Conservation (phyloP, 2,113 vertebrate genomes). For the Melanerpes aurifrons region DNA sequence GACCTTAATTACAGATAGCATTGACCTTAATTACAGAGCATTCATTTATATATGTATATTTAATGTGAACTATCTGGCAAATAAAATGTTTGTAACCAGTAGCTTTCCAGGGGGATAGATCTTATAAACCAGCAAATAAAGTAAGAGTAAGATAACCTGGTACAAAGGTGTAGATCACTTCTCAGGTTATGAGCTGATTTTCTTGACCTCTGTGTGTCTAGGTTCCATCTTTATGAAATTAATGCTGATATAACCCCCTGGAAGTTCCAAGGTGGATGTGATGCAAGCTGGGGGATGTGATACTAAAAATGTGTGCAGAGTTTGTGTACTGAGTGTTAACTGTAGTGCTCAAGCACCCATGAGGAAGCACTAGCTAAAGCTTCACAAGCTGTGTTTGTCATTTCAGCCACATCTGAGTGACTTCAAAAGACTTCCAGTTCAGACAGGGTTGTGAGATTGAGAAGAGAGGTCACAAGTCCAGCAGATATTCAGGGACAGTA, state of each 20-base stretch:
- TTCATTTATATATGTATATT: background rate
- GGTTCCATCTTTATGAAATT: background rate
- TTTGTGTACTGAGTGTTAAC: background rate
- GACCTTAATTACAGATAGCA: background rate
- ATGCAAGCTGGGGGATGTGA: background rate
- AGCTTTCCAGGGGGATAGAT: background rate
- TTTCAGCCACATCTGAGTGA: background rate
- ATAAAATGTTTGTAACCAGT: background rate
- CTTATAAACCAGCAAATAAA: background rate
- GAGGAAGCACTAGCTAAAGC: background rate
- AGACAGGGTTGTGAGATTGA: background rate
- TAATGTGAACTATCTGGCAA: background rate
- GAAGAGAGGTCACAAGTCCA: background rate
- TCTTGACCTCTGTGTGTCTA: background rate
- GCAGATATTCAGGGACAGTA: background rate
- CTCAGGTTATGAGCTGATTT: background rate
- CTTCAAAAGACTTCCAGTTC: background rate
- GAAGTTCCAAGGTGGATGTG: background rate
- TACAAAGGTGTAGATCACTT: background rate
- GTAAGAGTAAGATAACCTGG: background rate
- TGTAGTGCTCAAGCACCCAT: background rate
- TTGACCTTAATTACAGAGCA: background rate
- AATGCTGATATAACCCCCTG: background rate
- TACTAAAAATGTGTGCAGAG: background rate
- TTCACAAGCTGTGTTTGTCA: background rate